phyloP scores from a whole-genome alignment of 2,888 invertebrate species.

The Chrysopilus asiliformis region DNA sequence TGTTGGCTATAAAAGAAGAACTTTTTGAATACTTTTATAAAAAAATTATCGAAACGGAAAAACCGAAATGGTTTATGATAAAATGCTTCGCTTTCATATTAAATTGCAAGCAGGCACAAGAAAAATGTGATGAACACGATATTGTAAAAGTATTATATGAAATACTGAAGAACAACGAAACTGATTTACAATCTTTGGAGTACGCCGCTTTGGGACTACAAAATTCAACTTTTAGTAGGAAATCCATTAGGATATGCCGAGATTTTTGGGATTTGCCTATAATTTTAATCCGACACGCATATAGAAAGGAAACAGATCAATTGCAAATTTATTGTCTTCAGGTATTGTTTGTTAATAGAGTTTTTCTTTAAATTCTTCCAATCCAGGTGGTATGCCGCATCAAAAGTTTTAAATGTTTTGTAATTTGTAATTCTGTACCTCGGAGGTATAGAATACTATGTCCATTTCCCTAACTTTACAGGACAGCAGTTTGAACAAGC shows the following conservation, averaged over 20 bases:
- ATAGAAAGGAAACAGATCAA: conserved; percentile 16
- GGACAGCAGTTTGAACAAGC: no score
- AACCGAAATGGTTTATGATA: conserved; percentile 17
- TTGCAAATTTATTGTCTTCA: conserved; percentile 27
- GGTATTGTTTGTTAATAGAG: no score
- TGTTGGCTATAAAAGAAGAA: conserved; percentile 22
- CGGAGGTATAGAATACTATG: no score
- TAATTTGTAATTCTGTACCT: no score
- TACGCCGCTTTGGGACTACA: conserved; percentile 22
- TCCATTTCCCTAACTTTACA: no score
- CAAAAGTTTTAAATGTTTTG: no score
- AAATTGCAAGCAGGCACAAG: conserved; percentile 25
- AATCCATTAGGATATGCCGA: conserved; percentile 25
- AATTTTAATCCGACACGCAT: conserved; percentile 20
- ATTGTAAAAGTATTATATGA: conserved; percentile 22
- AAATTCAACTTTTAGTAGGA: conserved; percentile 24
- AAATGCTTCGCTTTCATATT: conserved; percentile 29
- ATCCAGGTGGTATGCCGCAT: no score
- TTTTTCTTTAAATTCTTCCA: no score
- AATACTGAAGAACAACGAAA: conserved; percentile 10
- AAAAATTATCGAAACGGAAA: conserved; percentile 17
- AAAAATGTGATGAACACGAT: conserved; percentile 21
- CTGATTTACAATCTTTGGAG: conserved; percentile 20
- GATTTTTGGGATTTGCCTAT: conserved; percentile 25
- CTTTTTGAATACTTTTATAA: conserved; percentile 25